A percentile compares a stretch with the other conserved stretches of the same genome.
phyloP scores from a whole-genome alignment of 2,113 vertebrate species.

The Menura novaehollandiae region DNA sequence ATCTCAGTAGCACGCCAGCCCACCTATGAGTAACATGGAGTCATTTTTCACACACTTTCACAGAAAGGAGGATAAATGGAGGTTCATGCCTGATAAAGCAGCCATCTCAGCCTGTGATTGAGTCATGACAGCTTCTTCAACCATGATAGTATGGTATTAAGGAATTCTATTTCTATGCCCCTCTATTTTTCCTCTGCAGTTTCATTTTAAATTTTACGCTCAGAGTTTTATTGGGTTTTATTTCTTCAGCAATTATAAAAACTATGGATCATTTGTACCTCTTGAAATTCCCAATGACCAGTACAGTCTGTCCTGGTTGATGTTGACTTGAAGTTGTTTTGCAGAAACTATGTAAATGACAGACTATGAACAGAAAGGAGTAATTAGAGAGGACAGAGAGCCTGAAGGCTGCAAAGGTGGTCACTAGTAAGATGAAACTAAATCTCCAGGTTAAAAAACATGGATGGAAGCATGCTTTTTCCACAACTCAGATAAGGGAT shows the following conservation, averaged over 20 bases:
- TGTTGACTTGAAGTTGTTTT: background rate
- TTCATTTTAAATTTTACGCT: background rate
- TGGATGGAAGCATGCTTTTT: background rate
- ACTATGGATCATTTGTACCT: background rate
- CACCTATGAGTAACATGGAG: background rate
- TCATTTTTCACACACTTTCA: slow-evolving; percentile 8
- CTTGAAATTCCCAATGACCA: background rate
- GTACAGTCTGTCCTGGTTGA: background rate
- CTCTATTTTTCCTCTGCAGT: background rate
- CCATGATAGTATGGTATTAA: slow-evolving; percentile 19
- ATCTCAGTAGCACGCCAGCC: background rate
- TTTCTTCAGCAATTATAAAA: background rate
- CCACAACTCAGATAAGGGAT: background rate
- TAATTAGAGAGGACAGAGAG: slow-evolving; percentile 37
- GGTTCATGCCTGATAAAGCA: slow-evolving; percentile 29
- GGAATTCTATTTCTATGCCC: background rate
- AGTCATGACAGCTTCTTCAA: slow-evolving; percentile 2
- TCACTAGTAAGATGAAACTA: background rate
- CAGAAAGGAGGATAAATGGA: slow-evolving; percentile 28
- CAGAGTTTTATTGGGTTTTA: background rate
- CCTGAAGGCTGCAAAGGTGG: slow-evolving; percentile 1
- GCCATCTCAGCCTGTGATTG: slow-evolving; percentile 26
- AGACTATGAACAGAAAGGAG: slow-evolving; percentile 18
- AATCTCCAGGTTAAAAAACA: background rate
- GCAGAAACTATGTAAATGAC: slow-evolving; percentile 36